Evolutionary conservation across 2,113 vertebrate genomes (phyloP).

Genomic region (Engraulis encrasicolus): DNA sequence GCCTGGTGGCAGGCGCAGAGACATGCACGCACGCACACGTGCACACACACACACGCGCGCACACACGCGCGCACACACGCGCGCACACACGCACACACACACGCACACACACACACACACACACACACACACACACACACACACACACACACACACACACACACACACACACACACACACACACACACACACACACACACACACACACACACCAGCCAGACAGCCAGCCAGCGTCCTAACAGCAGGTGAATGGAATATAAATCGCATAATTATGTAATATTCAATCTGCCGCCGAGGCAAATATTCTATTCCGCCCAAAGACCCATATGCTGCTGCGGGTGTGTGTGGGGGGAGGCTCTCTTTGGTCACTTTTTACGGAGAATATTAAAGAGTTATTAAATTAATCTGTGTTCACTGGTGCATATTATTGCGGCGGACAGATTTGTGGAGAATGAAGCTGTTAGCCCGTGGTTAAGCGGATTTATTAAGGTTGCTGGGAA

Average conservation of each 20-base stretch:
- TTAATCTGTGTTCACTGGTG: slow-evolving; percentile 79
- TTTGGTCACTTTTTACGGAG: slow-evolving; percentile 68
- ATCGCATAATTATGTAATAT: slow-evolving; percentile 78
- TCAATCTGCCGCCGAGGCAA: slow-evolving; percentile 74
- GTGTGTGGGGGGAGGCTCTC: no score
- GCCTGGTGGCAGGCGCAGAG: slow-evolving; percentile 53
- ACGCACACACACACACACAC: no score
- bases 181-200: no score
- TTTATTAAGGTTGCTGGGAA: slow-evolving; percentile 78
- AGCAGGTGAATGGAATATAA: slow-evolving; percentile 71
- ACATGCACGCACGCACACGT: no score
- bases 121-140: no score
- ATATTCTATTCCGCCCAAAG: slow-evolving; percentile 73
- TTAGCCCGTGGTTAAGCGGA: slow-evolving; percentile 78
- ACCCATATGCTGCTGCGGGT: slow-evolving; percentile 65
- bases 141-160: no score
- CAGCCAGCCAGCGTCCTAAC: no score
- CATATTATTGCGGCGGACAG: slow-evolving; percentile 82
- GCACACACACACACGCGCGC: no score
- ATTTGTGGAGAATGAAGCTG: slow-evolving; percentile 78
- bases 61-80: no score
- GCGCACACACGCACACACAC: no score
- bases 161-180: no score
- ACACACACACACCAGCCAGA: no score
- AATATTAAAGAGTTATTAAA: slow-evolving; percentile 85